Evolutionary conservation across 1,140 invertebrate genomes (phyloP).

Genomic region (Latrodectus geometricus): DNA sequence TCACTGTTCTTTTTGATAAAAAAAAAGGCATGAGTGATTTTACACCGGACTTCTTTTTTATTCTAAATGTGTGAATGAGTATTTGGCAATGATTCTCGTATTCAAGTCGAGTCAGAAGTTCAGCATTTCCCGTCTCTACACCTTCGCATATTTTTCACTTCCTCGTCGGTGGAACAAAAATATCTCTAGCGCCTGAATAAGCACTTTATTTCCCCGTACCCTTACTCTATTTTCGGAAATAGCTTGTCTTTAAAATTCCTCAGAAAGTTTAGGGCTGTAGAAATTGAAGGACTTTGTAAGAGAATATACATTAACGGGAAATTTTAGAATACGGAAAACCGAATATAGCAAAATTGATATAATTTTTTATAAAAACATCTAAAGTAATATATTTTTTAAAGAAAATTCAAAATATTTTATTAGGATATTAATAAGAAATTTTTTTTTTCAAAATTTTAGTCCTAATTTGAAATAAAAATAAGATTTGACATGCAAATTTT

Average conservation of each 20-base stretch:
- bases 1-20: neutral
- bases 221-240: constrained; percentile 26
- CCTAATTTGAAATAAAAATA: too few relatives aligned
- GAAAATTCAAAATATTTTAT: too few relatives aligned
- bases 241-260: neutral
- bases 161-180: constrained; percentile 29
- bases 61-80: neutral
- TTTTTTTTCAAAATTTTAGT: too few relatives aligned
- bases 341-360: too few relatives aligned
- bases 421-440: too few relatives aligned
- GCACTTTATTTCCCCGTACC: constrained; percentile 24
- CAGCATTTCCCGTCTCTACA: neutral
- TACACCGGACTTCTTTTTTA: neutral
- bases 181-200: constrained; percentile 51
- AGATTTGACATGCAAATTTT: too few relatives aligned
- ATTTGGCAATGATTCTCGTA: constrained; percentile 2
- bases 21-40: neutral
- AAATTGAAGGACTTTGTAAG: too few relatives aligned
- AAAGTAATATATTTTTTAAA: too few relatives aligned
- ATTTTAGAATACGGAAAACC: too few relatives aligned
- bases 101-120: constrained; percentile 26
- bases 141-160: constrained; percentile 12
- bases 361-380: too few relatives aligned
- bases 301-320: too few relatives aligned
- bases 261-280: neutral